Evolutionary conservation across 2,797 vertebrate species (phyloP).

Genomic region (Manis javanica): DNA sequence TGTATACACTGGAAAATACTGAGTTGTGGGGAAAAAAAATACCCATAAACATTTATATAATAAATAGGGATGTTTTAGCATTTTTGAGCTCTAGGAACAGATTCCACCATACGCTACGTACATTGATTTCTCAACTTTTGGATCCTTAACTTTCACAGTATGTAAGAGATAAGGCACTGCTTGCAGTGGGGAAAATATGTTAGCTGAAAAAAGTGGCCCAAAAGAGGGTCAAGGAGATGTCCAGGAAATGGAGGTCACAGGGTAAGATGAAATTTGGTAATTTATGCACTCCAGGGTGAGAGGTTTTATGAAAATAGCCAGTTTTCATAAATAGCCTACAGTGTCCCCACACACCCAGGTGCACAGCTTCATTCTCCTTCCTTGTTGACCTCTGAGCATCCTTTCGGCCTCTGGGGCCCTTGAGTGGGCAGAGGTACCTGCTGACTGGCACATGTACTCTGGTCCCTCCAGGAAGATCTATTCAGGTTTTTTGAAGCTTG

Average conservation of each 20-base stretch:
- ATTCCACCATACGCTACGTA: neutral
- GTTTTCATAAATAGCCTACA: neutral
- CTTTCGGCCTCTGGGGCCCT: neutral
- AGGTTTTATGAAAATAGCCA: neutral
- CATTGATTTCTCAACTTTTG: neutral
- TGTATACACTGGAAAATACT: neutral
- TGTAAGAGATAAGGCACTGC: neutral
- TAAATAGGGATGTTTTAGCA: neutral
- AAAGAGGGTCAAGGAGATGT: neutral
- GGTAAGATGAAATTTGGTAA: neutral
- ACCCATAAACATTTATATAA: neutral
- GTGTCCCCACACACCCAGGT: neutral
- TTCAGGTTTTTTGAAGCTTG: neutral
- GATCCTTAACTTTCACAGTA: neutral
- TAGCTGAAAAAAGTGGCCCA: neutral
- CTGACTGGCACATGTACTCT: neutral
- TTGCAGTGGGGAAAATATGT: neutral
- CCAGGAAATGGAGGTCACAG: neutral
- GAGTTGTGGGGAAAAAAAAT: neutral
- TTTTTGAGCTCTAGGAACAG: neutral
- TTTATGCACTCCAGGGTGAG: neutral
- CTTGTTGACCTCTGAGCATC: neutral
- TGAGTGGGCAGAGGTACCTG: neutral
- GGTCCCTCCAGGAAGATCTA: neutral
- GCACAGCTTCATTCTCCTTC: neutral